These are phyloP conservation scores for Atta texana DNA, from an alignment of 1,140 invertebrate species.

Conservation along the genomic window DNA sequence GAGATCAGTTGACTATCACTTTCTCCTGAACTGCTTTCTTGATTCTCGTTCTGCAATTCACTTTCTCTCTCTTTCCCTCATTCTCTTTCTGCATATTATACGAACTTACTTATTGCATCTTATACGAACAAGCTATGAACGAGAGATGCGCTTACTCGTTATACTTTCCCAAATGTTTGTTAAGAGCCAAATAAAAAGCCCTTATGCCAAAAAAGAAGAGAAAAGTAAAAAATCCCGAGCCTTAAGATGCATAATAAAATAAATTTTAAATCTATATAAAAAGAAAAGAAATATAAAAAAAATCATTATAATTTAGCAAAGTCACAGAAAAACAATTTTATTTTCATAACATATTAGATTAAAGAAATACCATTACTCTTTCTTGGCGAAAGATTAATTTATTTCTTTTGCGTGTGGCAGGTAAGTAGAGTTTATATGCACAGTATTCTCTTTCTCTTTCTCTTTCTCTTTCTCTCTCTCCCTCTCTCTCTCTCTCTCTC, in stretches of 20 bases:
- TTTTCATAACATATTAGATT: neutral
- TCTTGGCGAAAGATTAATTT: constrained; percentile 30
- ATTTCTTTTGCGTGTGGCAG: constrained; percentile 9
- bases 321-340: neutral
- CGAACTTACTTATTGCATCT: neutral
- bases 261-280: neutral
- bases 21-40: constrained; percentile 44
- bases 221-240: neutral
- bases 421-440: constrained; percentile 27
- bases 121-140: neutral
- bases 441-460: neutral
- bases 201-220: neutral
- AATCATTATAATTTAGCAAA: neutral
- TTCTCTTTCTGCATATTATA: neutral
- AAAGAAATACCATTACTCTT: constrained; percentile 13
- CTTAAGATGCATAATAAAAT: neutral
- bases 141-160: constrained; percentile 1
- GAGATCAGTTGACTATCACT: constrained; percentile 48
- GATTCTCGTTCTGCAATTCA: constrained; percentile 22
- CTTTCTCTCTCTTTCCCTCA: constrained; percentile 1
- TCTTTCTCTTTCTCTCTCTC: too few relatives aligned
- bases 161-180: neutral
- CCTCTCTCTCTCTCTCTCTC: too few relatives aligned
- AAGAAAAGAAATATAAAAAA: neutral
- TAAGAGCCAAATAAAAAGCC: neutral